Evolutionary conservation across 64 coral and sea anemone genomes (phyloP), one percentile per base, ranked within the genome.

Genomic region (Trachythela sp.): DNA sequence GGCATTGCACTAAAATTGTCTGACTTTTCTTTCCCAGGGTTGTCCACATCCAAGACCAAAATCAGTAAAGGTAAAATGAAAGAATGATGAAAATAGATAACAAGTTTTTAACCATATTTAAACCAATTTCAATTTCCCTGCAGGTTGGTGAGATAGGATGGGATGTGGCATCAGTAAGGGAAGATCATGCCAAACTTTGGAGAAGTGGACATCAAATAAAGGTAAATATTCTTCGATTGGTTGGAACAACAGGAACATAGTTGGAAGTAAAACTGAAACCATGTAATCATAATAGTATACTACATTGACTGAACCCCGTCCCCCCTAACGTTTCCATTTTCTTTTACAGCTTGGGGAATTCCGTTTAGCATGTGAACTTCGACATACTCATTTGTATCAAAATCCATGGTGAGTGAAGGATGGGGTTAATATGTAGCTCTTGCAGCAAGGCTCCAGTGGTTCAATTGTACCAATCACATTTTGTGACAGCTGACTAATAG

Each of bases 361-460:
- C 86, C 84, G 96, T 84, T 94, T 93, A 84, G 87, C 92, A 64
- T 92, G 93, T 90, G 96, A 99, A 88, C 93, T 95, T 31, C 92
- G 96, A 88, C 96, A 99, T 41, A 95, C 96, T 20, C 96, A 99
- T 60, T 85, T 99, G 48, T 99, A 99, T 89, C 96, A 95, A 91
- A 99, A 95, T 77, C 96, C 96, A 36, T 99, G 96, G 96, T 99
- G 20, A 54, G 84, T 86, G 35, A 40, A 68, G 30, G 20, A 68
- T 22, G 3, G 20, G 6, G 18, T 2, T 22, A 68, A 6, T 68
- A 68, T 68, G 59, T 5, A 68, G 30, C 42, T 45, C n/a, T n/a
- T n/a, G n/a, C n/a, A n/a, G n/a, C n/a, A n/a, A n/a, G n/a, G n/a
- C n/a, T n/a, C n/a, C n/a, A n/a, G n/a, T n/a, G n/a, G n/a, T n/a